These are phyloP conservation scores for Danio jaintianensis DNA, from an alignment of 2,797 vertebrate species.

Conservation along the genomic window DNA sequence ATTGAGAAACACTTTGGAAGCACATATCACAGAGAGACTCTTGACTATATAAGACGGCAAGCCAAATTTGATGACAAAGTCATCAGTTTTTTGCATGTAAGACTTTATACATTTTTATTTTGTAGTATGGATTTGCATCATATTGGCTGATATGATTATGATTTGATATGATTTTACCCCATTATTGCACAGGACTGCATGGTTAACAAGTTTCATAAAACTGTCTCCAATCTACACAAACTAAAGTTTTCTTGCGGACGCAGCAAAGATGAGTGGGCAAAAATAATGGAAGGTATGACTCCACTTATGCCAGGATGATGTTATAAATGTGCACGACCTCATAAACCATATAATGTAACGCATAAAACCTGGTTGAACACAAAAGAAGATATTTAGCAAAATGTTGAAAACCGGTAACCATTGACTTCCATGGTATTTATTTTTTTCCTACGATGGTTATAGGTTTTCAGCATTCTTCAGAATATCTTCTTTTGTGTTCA, in stretches of 20 bases:
- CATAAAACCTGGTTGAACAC: neutral
- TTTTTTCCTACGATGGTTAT: no score
- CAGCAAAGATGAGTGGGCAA: conserved; percentile 75
- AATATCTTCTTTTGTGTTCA: no score
- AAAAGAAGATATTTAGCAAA: neutral
- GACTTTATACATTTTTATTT: conserved; percentile 44
- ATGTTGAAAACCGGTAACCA: neutral
- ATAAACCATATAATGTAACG: neutral
- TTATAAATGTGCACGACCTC: neutral
- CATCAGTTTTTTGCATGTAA: conserved; percentile 87
- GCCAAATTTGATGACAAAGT: conserved; percentile 87
- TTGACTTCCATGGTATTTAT: no score
- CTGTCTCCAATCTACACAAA: conserved; percentile 78
- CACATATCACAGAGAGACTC: conserved; percentile 81
- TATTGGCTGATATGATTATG: neutral
- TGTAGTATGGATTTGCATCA: neutral
- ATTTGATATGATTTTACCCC: neutral
- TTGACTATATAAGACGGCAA: conserved; percentile 87
- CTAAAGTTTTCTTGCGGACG: conserved; percentile 77
- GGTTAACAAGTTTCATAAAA: conserved; percentile 89
- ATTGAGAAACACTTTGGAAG: conserved; percentile 86
- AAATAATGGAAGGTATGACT: conserved; percentile 83
- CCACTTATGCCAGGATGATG: no score
- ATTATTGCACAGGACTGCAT: conserved; percentile 80
- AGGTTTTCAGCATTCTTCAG: no score